Conservation (phyloP, 92 coral and sea anemone genomes). For the Siderastrea radians region DNA sequence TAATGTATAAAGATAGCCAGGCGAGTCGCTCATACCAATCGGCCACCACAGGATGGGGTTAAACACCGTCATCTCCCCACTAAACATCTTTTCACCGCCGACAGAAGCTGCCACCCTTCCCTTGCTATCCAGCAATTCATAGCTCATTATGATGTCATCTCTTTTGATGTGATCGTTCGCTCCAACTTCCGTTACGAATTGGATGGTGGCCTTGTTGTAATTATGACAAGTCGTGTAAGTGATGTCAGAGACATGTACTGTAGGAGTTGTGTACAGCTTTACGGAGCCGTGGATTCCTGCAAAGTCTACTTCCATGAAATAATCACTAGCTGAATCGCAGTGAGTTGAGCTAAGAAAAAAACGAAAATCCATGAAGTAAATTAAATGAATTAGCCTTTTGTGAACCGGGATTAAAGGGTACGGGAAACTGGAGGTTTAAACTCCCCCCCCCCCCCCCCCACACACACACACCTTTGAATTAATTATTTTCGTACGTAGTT, state of each 20-base stretch:
- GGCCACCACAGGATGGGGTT: constrained; percentile 93
- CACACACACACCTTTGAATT: too few species aligned
- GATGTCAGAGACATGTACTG: constrained; percentile 60
- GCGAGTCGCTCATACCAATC: constrained; percentile 82
- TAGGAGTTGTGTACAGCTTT: constrained; percentile 66
- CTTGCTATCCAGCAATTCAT: constrained; percentile 79
- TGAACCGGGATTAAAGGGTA: too few species aligned
- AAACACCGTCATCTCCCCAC: constrained; percentile 73
- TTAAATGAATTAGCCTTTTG: background rate
- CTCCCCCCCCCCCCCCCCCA: too few species aligned
- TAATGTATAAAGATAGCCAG: constrained; percentile 88
- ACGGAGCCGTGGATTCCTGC: constrained; percentile 82
- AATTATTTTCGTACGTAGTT: too few species aligned
- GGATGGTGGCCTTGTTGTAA: constrained; percentile 55
- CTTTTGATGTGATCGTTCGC: constrained; percentile 29
- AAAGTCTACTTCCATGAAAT: constrained; percentile 46
- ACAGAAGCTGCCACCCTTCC: constrained; percentile 67
- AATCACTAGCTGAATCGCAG: constrained; percentile 15
- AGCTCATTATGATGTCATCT: constrained; percentile 66
- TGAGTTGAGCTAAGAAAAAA: constrained; percentile 2
- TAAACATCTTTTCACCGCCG: constrained; percentile 73
- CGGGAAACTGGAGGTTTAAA: too few species aligned
- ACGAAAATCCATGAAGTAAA: background rate
- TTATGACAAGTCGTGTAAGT: constrained; percentile 53
- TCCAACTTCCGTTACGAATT: constrained; percentile 57